These are phyloP conservation scores for Vanacampus margaritifer DNA, from an alignment of 2,113 vertebrate genomes.

Conservation along the genomic window DNA sequence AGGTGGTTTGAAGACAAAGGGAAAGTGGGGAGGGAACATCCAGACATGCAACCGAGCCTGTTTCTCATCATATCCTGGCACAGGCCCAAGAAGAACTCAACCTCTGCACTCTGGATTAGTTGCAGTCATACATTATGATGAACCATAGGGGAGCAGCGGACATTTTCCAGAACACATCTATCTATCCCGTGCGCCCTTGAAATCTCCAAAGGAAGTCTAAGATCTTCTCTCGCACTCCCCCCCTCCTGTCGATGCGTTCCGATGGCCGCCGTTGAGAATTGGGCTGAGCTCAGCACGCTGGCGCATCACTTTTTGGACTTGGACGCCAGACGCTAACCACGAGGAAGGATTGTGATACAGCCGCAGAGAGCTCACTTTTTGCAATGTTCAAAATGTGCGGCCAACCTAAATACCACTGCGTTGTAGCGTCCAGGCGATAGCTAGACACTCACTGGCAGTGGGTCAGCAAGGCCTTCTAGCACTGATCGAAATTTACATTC, in stretches of 20 bases:
- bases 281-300: slow-evolving; percentile 36
- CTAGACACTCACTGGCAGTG: background rate
- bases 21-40: background rate
- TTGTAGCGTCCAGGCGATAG: background rate
- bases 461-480: background rate
- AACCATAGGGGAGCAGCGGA: slow-evolving; percentile 46
- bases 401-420: background rate
- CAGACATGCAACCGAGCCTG: slow-evolving; percentile 52
- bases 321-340: slow-evolving; percentile 5
- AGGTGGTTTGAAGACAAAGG: slow-evolving; percentile 1
- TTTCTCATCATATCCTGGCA: slow-evolving; percentile 59
- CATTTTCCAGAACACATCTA: slow-evolving; percentile 48
- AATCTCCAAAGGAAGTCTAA: slow-evolving; percentile 49
- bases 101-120: slow-evolving; percentile 48
- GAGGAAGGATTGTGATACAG: slow-evolving; percentile 15
- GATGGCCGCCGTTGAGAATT: slow-evolving; percentile 26
- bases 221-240: slow-evolving; percentile 26
- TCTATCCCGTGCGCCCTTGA: slow-evolving; percentile 33
- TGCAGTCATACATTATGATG: slow-evolving; percentile 55
- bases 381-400: background rate
- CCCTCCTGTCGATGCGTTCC: slow-evolving; percentile 28
- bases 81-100: slow-evolving; percentile 41
- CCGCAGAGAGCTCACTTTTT: slow-evolving; percentile 7
- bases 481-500: background rate
- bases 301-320: slow-evolving; percentile 18